Percentiles rank a stretch among this genome's conserved stretches.
Evolutionary conservation across 2,888 invertebrate species (phyloP).

Genomic region (Palloptera scutellata): DNA sequence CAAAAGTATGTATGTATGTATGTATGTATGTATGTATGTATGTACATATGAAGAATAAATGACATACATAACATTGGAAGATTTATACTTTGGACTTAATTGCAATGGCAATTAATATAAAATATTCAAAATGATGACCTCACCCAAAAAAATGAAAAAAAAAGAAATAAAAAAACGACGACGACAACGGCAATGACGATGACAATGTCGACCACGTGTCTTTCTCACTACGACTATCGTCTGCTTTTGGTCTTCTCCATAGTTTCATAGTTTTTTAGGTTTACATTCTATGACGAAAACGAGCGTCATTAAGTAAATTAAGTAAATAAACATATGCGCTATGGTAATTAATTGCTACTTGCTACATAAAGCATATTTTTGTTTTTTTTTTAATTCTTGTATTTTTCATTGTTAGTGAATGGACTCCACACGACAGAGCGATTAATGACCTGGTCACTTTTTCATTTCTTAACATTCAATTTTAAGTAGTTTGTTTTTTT

Average conservation of each 20-base stretch:
- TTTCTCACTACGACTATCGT: slow-evolving; percentile 3
- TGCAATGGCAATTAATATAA: slow-evolving; percentile 42
- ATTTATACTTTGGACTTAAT: slow-evolving; percentile 49
- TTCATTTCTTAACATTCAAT: too few relatives aligned
- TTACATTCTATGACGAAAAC: too few relatives aligned
- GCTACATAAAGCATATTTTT: too few relatives aligned
- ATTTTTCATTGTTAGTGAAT: too few relatives aligned
- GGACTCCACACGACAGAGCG: too few relatives aligned
- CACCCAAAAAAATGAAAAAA: slow-evolving; percentile 52
- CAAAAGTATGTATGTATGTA: not conserved
- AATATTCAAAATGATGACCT: slow-evolving; percentile 50
- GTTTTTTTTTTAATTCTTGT: too few relatives aligned
- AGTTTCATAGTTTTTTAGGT: too few relatives aligned
- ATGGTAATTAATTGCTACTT: slow-evolving; percentile 54
- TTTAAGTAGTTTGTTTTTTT: too few relatives aligned
- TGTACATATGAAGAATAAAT: slow-evolving; percentile 26
- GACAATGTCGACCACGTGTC: slow-evolving; percentile 23
- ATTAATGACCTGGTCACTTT: too few relatives aligned
- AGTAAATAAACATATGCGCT: slow-evolving; percentile 57
- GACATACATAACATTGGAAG: slow-evolving; percentile 40
- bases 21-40: not conserved
- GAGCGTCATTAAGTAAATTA: slow-evolving; percentile 59
- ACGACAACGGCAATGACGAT: slow-evolving; percentile 7
- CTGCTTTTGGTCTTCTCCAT: not conserved
- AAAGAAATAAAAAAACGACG: slow-evolving; percentile 21